phyloP scores from a whole-genome alignment of 2,113 vertebrate genomes.

The Tonatia bakeri region DNA sequence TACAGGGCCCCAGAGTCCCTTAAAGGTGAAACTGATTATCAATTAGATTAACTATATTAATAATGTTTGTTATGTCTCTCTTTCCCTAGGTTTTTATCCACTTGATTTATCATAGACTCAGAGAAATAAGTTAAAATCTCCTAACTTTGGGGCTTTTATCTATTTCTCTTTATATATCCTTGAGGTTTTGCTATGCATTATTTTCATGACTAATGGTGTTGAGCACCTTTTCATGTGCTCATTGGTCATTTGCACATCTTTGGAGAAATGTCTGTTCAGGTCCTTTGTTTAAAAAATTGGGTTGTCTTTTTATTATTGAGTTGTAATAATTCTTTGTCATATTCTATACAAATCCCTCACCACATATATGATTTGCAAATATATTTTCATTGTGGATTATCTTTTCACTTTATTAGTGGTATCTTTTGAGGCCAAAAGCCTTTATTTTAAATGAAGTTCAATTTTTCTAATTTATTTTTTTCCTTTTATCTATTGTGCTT shows the following conservation, averaged over 20 bases:
- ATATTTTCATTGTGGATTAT: not conserved
- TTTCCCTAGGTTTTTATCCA: not conserved
- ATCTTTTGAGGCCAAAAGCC: not conserved
- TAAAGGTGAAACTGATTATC: not conserved
- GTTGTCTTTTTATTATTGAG: not conserved
- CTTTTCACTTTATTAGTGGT: not conserved
- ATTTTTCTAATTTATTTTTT: not conserved
- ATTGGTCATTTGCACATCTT: not conserved
- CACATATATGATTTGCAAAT: not conserved
- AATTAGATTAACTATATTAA: not conserved
- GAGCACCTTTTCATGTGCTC: not conserved
- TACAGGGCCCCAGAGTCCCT: not conserved
- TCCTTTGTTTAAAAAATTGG: not conserved
- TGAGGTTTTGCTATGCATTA: not conserved
- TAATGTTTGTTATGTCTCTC: not conserved
- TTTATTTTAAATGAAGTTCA: not conserved
- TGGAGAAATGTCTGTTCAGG: not conserved
- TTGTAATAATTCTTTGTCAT: not conserved
- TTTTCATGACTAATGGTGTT: not conserved
- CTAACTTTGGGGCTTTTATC: not conserved
- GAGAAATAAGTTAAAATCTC: not conserved
- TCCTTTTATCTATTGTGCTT: not conserved
- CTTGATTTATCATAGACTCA: not conserved
- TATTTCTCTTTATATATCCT: not conserved
- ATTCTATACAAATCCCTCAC: not conserved